phyloP scores from a whole-genome alignment of 2,888 invertebrate genomes.

The Torymus texanus region DNA sequence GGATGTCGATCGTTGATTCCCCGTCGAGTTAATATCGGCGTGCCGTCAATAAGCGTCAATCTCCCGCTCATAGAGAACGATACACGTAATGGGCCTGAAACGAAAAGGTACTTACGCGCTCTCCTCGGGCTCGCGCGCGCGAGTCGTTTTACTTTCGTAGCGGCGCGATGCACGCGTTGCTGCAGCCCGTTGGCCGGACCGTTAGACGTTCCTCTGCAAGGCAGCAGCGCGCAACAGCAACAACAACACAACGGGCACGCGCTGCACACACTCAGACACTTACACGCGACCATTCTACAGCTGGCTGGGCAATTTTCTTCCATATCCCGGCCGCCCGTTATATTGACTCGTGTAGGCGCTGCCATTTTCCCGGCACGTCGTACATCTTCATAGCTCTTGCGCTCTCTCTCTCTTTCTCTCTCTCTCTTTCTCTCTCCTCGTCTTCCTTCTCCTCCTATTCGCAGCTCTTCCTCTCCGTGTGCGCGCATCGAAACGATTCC shows the following conservation, averaged over 20 bases:
- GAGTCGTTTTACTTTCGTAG: constrained; percentile 56
- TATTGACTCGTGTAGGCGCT: constrained; percentile 46
- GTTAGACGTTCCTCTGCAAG: constrained; percentile 44
- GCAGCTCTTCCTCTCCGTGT: background rate
- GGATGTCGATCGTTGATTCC: constrained; percentile 30
- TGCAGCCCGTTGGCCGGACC: constrained; percentile 48
- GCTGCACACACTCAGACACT: background rate
- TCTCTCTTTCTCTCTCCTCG: background rate
- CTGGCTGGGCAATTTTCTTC: constrained; percentile 49
- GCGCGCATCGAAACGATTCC: constrained; percentile 12
- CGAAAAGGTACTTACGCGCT: constrained; percentile 49
- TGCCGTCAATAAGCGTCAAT: constrained; percentile 54
- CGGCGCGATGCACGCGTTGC: background rate
- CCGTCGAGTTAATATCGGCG: constrained; percentile 37
- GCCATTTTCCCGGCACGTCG: constrained; percentile 55
- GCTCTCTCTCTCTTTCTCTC: constrained; percentile 18
- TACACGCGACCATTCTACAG: background rate
- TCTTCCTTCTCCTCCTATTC: constrained; percentile 6
- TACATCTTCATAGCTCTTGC: constrained; percentile 56
- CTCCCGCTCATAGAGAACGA: constrained; percentile 28
- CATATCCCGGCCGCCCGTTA: constrained; percentile 41
- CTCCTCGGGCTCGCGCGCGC: background rate
- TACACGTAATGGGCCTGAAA: constrained; percentile 49
- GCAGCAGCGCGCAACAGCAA: background rate
- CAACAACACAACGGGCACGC: background rate